Base-by-base conservation (phyloP, 2,888 invertebrate genomes). In the Nebria salina region DNA sequence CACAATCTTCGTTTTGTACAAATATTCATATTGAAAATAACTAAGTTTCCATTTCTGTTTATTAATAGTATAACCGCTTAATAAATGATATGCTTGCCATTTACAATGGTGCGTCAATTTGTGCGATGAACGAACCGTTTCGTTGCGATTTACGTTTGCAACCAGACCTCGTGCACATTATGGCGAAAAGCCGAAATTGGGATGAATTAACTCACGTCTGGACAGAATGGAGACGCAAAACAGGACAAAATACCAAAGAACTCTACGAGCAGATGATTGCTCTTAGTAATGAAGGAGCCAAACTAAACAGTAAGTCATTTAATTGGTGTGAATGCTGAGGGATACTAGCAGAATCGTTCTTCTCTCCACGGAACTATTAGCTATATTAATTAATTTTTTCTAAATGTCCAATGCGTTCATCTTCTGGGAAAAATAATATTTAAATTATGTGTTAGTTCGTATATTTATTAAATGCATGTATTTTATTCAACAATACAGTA, bases 221-320 rank as follows among this genome's bases (percentile, higher is more conserved):
- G 98, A 93, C 94, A 0, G 96, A 96, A 87, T 98, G 97, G 95
- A 92, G 97, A 84, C 91, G 97, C 84, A 94, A 95, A 83, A 96
- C 97, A 0, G 96, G 95, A 0, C 92, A 94, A 80, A 92, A 95
- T 85, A 92, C 96, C 87, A 91, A 95, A 83, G 95, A 96, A 84
- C 89, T 95, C 54, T 97, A 94, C 85, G 95, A 95, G 82, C 95
- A 96, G 88, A 89, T 96, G 82, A 93, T 94, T 0, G 93, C 94
- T 77, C 87, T 96, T 73, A 95, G 95, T 82, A 96, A 96, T 85
- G 94, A 96, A 83, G 95, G 95, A 5, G 95, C 96, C 0, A 91
- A 91, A 86, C 89, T 94, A 6, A 96, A 96, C 84, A 96, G 97
- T 96, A 89, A 91, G 94, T 91, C 2, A 66, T 54, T 54, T 54